Evolutionary conservation across 1,140 invertebrate genomes (phyloP).

Genomic region (Magallana angulata): DNA sequence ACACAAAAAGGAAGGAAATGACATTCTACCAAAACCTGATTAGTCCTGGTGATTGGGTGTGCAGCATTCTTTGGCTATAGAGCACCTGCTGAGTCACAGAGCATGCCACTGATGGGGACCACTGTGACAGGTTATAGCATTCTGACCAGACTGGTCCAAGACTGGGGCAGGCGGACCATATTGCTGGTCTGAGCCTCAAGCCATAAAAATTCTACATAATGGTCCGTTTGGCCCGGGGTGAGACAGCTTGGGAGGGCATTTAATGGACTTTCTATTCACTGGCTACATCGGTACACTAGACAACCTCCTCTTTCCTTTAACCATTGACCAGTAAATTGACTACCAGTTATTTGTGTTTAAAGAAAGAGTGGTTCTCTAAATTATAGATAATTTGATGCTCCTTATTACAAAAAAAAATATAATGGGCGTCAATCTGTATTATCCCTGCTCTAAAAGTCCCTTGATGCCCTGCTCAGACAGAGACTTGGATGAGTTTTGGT

Average conservation of each 20-base stretch:
- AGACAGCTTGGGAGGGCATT: no score
- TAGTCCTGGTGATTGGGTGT: background rate
- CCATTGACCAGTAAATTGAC: no score
- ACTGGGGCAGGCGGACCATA: background rate
- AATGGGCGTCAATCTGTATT: no score
- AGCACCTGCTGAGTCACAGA: slow-evolving; percentile 4
- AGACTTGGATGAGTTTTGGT: background rate
- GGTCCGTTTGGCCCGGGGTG: background rate
- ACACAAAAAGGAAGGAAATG: slow-evolving; percentile 14
- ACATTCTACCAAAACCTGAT: background rate
- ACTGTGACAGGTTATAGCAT: background rate
- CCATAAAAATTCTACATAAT: background rate
- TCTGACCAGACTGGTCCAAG: background rate
- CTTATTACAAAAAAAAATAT: no score
- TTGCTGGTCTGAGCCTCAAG: background rate
- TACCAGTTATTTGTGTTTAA: no score
- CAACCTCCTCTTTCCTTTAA: no score
- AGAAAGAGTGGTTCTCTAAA: no score
- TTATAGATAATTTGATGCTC: no score
- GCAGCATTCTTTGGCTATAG: background rate
- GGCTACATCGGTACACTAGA: no score
- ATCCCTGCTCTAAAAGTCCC: background rate
- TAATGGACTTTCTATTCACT: no score
- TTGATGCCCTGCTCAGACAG: background rate
- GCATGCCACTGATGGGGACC: background rate